These are phyloP conservation scores for Tenthredo notha DNA, from an alignment of 2,888 invertebrate species.

Conservation along the genomic window DNA sequence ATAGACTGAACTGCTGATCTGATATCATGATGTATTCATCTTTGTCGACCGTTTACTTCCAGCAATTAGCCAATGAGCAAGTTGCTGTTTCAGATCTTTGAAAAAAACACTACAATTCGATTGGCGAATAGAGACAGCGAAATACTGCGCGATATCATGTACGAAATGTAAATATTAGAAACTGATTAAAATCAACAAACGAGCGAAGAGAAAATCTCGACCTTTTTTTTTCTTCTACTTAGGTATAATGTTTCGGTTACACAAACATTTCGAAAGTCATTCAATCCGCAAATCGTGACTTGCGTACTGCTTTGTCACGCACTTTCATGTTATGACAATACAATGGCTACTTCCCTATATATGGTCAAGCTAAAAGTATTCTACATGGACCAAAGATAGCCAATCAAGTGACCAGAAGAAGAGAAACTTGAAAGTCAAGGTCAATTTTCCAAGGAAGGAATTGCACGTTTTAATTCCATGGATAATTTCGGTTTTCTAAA, in stretches of 20 bases:
- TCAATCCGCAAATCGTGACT: constrained; percentile 9
- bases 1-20: neutral
- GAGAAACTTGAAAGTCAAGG: neutral
- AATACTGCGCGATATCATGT: neutral
- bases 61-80: constrained; percentile 7
- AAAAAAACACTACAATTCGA: neutral
- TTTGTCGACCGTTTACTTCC: constrained; percentile 5
- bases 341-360: neutral
- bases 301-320: neutral
- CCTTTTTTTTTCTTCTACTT: neutral
- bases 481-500: neutral
- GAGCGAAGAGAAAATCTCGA: neutral
- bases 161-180: neutral
- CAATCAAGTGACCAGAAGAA: too few relatives aligned
- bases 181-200: neutral
- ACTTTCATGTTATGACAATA: constrained; percentile 2
- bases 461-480: neutral
- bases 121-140: neutral
- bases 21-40: constrained; percentile 18
- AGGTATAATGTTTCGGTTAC: neutral
- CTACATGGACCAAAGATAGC: too few relatives aligned
- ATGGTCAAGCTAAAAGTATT: neutral
- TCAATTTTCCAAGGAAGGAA: neutral
- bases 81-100: neutral
- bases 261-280: neutral